Evolutionary conservation across 2,888 invertebrate species (phyloP).

Genomic region (Nomada lathburiana): DNA sequence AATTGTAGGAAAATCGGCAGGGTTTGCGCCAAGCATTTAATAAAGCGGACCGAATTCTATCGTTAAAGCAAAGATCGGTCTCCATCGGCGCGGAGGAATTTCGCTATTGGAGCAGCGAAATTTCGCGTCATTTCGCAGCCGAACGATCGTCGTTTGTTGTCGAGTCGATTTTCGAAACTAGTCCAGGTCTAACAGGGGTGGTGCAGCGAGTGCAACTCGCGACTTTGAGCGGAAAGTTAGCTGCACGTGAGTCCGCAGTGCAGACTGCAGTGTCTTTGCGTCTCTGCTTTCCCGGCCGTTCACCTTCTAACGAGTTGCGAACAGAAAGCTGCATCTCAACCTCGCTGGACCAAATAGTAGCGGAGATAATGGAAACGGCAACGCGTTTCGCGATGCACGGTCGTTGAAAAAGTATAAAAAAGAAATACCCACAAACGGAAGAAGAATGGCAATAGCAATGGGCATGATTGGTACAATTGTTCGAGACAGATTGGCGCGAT

Average conservation of each 20-base stretch:
- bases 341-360: not conserved
- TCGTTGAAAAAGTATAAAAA: no score
- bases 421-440: no score
- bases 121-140: slow-evolving; percentile 18
- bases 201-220: slow-evolving; percentile 19
- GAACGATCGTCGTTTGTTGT: slow-evolving; percentile 41
- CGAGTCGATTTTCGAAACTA: slow-evolving; percentile 46
- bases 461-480: no score
- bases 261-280: slow-evolving; percentile 75
- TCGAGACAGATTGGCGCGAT: not conserved
- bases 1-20: no score
- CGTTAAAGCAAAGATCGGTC: no score
- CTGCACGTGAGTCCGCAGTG: slow-evolving; percentile 76
- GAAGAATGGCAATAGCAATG: not conserved
- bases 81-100: no score
- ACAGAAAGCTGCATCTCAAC: slow-evolving; percentile 21
- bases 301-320: slow-evolving; percentile 47
- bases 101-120: not conserved
- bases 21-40: no score
- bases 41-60: no score
- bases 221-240: slow-evolving; percentile 58
- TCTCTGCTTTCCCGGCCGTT: slow-evolving; percentile 53
- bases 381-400: not conserved
- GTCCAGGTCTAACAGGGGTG: slow-evolving; percentile 47
- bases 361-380: not conserved